These are phyloP conservation scores for Fabriciana adippe DNA, from an alignment of 2,888 invertebrate genomes.

Conservation along the genomic window DNA sequence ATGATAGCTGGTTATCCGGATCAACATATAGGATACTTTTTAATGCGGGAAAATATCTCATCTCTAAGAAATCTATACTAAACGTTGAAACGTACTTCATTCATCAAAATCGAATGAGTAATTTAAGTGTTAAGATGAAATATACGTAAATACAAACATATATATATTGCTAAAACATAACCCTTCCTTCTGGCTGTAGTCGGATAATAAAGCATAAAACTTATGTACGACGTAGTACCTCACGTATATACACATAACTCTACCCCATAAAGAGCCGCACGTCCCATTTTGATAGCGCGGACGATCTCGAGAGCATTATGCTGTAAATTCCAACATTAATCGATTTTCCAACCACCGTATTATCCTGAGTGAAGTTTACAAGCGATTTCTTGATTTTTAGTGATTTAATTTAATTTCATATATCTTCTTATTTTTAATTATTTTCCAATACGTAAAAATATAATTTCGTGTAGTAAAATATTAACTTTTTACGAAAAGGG, in stretches of 20 bases:
- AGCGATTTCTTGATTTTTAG: conserved; percentile 9
- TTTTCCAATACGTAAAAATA: too few relatives aligned
- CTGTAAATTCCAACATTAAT: conserved; percentile 42
- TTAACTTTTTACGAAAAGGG: too few relatives aligned
- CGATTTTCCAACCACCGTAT: conserved; percentile 41
- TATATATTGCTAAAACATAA: too few relatives aligned
- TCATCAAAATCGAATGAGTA: too few relatives aligned
- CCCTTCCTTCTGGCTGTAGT: not conserved
- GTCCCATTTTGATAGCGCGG: conserved; percentile 45
- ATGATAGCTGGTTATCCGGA: too few relatives aligned
- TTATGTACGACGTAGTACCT: conserved; percentile 2
- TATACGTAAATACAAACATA: too few relatives aligned
- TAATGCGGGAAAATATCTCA: too few relatives aligned
- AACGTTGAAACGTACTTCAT: too few relatives aligned
- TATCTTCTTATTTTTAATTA: not conserved
- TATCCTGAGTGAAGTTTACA: conserved; percentile 23
- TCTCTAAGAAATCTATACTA: too few relatives aligned
- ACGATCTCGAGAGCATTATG: conserved; percentile 37
- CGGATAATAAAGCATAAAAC: not conserved
- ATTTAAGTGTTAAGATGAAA: too few relatives aligned
- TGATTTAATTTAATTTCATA: not conserved
- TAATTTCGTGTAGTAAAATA: too few relatives aligned
- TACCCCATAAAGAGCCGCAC: conserved; percentile 41
- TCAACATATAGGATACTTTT: too few relatives aligned
- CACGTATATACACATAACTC: conserved; percentile 26